Evolutionary conservation across 2,888 invertebrate species (phyloP).

Genomic region (Hypomecis punctinalis): DNA sequence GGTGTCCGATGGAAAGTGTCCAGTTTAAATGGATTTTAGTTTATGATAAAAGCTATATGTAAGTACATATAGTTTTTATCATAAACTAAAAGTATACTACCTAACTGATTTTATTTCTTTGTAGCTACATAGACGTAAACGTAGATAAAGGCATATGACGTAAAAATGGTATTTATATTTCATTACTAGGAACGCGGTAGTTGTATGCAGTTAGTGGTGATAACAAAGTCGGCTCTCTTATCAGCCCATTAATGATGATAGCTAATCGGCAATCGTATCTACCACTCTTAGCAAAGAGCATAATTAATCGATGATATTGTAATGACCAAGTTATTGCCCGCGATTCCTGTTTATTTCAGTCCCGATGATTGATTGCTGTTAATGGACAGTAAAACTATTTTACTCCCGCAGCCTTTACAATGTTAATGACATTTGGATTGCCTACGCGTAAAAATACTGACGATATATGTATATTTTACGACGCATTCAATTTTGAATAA

Average conservation of each 20-base stretch:
- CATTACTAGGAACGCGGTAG: conserved; percentile 37
- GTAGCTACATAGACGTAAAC: too few species aligned
- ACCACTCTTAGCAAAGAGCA: conserved; percentile 35
- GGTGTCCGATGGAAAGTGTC: background rate
- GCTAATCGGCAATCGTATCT: conserved; percentile 34
- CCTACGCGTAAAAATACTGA: conserved; percentile 29
- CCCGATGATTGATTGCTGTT: conserved; percentile 49
- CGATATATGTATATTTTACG: conserved; percentile 30
- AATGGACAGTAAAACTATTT: conserved; percentile 40
- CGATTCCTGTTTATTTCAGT: conserved; percentile 47
- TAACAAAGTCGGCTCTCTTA: conserved; percentile 44
- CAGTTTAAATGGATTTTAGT: background rate
- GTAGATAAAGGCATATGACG: conserved; percentile 28
- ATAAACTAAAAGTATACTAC: too few species aligned
- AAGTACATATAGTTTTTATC: too few species aligned
- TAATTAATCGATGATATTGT: conserved; percentile 50
- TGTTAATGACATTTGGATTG: conserved; percentile 40
- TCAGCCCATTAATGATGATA: conserved; percentile 50
- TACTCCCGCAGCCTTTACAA: conserved; percentile 31
- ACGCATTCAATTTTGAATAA: conserved; percentile 26
- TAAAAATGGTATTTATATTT: conserved; percentile 36
- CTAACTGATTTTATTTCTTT: too few species aligned
- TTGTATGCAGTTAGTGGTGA: conserved; percentile 35
- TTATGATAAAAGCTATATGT: too few species aligned
- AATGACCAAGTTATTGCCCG: conserved; percentile 32